Percentiles rank a stretch among this genome's conserved stretches.
Evolutionary conservation across 1,140 invertebrate species (phyloP).

Genomic region (Achatina immaculata): DNA sequence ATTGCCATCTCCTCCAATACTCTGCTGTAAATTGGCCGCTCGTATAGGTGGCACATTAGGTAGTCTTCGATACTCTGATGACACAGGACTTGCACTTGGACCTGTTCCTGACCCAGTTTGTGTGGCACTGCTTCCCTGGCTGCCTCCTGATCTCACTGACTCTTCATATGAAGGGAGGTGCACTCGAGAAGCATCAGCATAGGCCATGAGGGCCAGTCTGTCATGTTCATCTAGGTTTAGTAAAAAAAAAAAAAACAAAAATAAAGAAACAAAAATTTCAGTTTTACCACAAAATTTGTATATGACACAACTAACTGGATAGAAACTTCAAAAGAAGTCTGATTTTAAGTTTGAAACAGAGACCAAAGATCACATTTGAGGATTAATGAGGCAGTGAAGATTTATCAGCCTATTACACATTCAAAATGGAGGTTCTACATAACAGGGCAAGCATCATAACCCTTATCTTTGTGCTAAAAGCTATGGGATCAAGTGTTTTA

Average conservation of each 20-base stretch:
- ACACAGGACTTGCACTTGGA: constrained; percentile 16
- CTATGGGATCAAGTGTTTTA: too few relatives aligned
- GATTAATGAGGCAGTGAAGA: too few relatives aligned
- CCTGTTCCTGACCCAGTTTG: constrained; percentile 18
- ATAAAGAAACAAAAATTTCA: background rate
- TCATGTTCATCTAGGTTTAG: constrained; percentile 62
- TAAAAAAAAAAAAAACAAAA: background rate
- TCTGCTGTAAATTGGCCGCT: constrained; percentile 17
- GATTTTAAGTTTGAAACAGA: too few relatives aligned
- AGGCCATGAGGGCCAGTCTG: constrained; percentile 66
- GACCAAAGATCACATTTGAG: too few relatives aligned
- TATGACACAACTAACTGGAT: too few relatives aligned
- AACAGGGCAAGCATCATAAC: too few relatives aligned
- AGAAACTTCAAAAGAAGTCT: too few relatives aligned
- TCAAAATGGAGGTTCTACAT: too few relatives aligned
- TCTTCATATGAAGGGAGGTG: constrained; percentile 67
- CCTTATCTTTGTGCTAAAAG: too few relatives aligned
- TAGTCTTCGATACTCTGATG: constrained; percentile 9
- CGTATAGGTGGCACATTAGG: background rate
- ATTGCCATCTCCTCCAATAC: constrained; percentile 38
- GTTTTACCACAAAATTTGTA: too few relatives aligned
- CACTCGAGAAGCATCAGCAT: constrained; percentile 59
- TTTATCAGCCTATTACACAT: too few relatives aligned
- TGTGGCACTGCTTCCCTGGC: constrained; percentile 18
- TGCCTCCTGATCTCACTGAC: constrained; percentile 43